Evolutionary conservation across 1,140 invertebrate species (phyloP), one percentile per base, ranked within the genome.

Genomic region (Ips nitidus): DNA sequence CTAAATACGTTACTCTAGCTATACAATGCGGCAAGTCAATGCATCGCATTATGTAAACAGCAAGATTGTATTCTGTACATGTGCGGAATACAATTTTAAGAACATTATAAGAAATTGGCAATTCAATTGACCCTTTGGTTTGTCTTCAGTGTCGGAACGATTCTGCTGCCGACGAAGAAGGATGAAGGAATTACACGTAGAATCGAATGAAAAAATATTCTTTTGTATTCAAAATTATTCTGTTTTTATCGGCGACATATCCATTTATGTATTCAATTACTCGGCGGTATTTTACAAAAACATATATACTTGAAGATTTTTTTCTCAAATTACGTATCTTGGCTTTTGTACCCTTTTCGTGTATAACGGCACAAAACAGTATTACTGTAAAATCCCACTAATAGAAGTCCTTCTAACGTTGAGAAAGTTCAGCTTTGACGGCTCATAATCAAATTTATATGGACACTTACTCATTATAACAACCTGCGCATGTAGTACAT

Each of bases 21-120:
- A 68, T 68, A 74, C 74, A 75, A 75, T 75, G 58, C 69, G 55
- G 59, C 57, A 69, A 72, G 73, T 74, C 73, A 75, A 50, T 52
- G 70, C 66, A 58, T 42, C 73, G 70, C 72, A 75, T 75, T 75
- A 75, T 72, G 73, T 75, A 75, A 74, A 74, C 74, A 75, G 62
- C 68, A 75, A 67, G 36, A 39, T 56, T 56, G 45, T 55, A 59
- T 71, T 69, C 55, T 66, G 73, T 71, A 75, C 74, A 75, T 72
- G 73, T 74, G 71, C 64, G 70, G 74, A 75, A 75, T 75, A 75
- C 73, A 75, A 73, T 74, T 74, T 74, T 67, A 59, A 68, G 73
- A 70, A 73, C 73, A 74, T 75, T 75, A 74, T 75, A 75, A 75
- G 74, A 75, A 74, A 75, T 75, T 75, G 74, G 74, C 74, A 75